Base-by-base conservation (phyloP, 2,797 vertebrate genomes). In the Chanos chanos region DNA sequence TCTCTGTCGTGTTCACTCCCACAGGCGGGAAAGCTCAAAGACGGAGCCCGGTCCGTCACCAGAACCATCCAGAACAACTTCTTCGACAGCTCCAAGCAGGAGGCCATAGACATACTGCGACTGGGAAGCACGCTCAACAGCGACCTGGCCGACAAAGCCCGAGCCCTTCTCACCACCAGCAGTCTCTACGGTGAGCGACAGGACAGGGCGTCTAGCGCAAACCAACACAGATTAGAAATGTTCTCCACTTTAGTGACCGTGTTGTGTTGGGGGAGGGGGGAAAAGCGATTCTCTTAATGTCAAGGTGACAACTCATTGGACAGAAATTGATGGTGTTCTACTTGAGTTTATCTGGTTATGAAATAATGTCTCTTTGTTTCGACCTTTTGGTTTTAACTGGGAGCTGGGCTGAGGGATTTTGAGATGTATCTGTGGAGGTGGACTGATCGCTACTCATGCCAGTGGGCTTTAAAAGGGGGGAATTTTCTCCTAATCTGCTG, bases 21-120 rank as follows among this genome's bases (percentile, higher is more conserved):
- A 56, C 78, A 99, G 96, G 90, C 83, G 72, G 96, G 96, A 65
- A 99, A 99, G 96, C 88, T 99, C 66, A 99, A 99, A 87, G 97
- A 99, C 41, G 96, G 97, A 54, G 97, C 96, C 44, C 94, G 97
- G 53, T 99, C 97, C 21, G 97, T 99, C 74, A 98, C 95, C 15
- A 92, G 97, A 83, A 99, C 96, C 57, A 99, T 99, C 84, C 97
- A 99, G 83, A 99, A 97, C 89, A 99, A 99, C 87, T 99, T 99
- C 89, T 99, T 99, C 71, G 96, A 99, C 89, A 97, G 89, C 73
- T 99, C 97, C 27, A 99, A 99, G 83, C 97, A 99, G 84, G 97
- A 99, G 77, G 97, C 97, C 47, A 99, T 99, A 72, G 97, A 99
- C 79, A 90, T 99, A 77, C 84, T 99, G 76, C 89, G 98, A 15